These are phyloP conservation scores for Choristoneura fumiferana DNA, from an alignment of 1,140 invertebrate species.

Conservation along the genomic window DNA sequence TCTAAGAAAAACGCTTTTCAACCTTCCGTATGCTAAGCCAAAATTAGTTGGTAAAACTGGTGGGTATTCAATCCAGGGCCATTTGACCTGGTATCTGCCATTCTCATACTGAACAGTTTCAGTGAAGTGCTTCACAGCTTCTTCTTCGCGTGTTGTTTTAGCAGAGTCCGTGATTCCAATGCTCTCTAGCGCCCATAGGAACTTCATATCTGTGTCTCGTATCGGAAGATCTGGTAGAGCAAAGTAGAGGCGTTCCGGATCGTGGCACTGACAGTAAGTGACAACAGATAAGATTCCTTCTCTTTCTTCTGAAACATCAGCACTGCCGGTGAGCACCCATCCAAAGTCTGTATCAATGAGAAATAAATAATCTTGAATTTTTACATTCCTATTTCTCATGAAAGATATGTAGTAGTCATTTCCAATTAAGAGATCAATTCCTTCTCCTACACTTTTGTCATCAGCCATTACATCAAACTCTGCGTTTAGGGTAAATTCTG, in stretches of 20 bases:
- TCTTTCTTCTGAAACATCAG: background rate
- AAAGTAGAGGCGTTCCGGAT: background rate
- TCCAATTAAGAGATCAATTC: too few relatives aligned
- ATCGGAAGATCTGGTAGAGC: conserved; percentile 15
- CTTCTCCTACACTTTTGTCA: too few relatives aligned
- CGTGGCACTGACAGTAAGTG: conserved; percentile 15
- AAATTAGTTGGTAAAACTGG: conserved; percentile 18
- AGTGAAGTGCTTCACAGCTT: conserved; percentile 22
- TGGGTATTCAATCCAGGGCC: conserved; percentile 23
- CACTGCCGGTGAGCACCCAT: conserved; percentile 6
- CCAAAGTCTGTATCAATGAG: conserved; percentile 23
- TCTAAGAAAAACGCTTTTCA: conserved; percentile 10
- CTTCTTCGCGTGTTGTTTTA: conserved; percentile 18
- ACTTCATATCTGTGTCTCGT: conserved; percentile 12
- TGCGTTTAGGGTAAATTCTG: too few relatives aligned
- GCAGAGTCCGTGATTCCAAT: conserved; percentile 21
- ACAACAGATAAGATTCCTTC: background rate
- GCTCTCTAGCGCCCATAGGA: conserved; percentile 20
- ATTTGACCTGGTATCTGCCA: conserved; percentile 18
- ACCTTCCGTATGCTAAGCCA: conserved; percentile 19
- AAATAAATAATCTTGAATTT: too few relatives aligned
- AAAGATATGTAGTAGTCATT: too few relatives aligned
- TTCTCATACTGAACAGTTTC: conserved; percentile 1
- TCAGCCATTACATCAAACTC: too few relatives aligned
- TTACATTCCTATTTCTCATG: too few relatives aligned